A percentile compares a stretch with the other conserved stretches of the same genome.
phyloP scores from a whole-genome alignment of 2,113 vertebrate genomes.

The Scalopus aquaticus region DNA sequence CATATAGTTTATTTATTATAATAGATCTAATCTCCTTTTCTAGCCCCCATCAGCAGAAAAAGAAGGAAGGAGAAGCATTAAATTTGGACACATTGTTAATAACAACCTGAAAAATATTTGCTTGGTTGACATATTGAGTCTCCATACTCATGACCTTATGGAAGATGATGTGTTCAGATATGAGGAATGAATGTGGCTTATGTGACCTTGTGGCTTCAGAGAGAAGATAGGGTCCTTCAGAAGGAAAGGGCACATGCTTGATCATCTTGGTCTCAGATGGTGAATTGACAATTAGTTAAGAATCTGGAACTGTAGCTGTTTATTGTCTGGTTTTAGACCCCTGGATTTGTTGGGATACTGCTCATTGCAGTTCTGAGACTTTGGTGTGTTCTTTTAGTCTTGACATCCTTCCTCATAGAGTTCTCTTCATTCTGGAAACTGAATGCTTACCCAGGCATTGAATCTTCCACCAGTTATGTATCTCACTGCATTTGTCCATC shows the following conservation, averaged over 20 bases:
- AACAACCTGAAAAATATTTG: background rate
- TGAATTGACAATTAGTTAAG: background rate
- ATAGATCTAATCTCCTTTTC: background rate
- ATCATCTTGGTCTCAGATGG: background rate
- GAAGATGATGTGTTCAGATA: background rate
- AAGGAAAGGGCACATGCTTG: rapidly evolving
- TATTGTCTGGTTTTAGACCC: background rate
- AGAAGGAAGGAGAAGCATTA: background rate
- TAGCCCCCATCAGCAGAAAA: background rate
- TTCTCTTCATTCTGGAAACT: background rate
- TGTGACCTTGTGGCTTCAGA: background rate
- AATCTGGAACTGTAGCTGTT: background rate
- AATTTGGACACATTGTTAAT: background rate
- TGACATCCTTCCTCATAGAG: background rate
- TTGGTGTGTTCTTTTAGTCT: background rate
- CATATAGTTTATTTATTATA: background rate
- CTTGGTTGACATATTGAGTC: background rate
- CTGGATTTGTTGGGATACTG: background rate
- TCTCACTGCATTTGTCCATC: background rate
- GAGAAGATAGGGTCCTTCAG: background rate
- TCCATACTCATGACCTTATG: background rate
- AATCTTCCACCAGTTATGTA: too few species aligned
- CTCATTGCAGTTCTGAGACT: background rate
- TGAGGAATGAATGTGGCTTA: background rate
- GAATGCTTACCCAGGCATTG: too few species aligned